Conservation (phyloP, 2,888 invertebrate genomes). For the Caenorhabditis sinica region DNA sequence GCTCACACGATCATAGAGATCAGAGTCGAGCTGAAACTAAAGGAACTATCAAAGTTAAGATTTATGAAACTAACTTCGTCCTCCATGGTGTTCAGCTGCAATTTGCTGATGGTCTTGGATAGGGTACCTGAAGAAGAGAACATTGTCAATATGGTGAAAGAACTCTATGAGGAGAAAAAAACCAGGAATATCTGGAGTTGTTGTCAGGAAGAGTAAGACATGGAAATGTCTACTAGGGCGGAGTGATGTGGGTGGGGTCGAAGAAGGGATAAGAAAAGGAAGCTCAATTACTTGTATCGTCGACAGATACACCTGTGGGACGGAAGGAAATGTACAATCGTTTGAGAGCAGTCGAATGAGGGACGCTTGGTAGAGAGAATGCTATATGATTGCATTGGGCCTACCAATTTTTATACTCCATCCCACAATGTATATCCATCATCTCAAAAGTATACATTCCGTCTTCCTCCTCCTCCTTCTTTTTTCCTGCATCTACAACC, state of each 20-base stretch:
- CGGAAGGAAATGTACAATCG: constrained; percentile 72
- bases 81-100: constrained; percentile 61
- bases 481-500: constrained; percentile 25
- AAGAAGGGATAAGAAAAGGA: constrained; percentile 57
- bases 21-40: constrained; percentile 71
- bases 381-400: constrained; percentile 55
- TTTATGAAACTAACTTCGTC: constrained; percentile 49
- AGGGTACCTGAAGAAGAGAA: constrained; percentile 39
- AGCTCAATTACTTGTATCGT: constrained; percentile 68
- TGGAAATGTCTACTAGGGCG: constrained; percentile 46
- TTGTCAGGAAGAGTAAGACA: constrained; percentile 59
- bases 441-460: constrained; percentile 65
- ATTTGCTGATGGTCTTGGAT: constrained; percentile 30
- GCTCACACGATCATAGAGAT: constrained; percentile 78
- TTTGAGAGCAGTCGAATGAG: constrained; percentile 47
- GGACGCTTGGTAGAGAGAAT: neutral
- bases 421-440: constrained; percentile 57
- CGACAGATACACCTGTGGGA: constrained; percentile 54
- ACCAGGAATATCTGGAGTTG: constrained; percentile 19
- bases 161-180: constrained; percentile 11
- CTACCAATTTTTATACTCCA: constrained; percentile 58
- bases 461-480: constrained; percentile 29
- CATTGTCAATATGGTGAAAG: neutral
- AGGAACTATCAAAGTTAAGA: neutral
- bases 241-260: constrained; percentile 54